phyloP scores from a whole-genome alignment of 2,888 invertebrate genomes.

The Ethmia dodecea region DNA sequence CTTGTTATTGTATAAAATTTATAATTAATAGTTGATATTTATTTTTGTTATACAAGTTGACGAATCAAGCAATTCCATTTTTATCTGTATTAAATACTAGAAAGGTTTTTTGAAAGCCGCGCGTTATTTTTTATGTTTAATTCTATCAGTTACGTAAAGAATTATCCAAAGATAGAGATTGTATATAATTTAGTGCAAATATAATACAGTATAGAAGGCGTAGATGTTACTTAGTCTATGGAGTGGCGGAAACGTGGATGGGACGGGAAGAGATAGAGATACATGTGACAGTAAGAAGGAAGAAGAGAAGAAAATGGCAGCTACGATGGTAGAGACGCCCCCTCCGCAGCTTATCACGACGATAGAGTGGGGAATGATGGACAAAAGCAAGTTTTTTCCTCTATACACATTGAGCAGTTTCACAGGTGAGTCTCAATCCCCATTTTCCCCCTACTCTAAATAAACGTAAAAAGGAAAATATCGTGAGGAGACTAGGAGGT shows the following conservation, averaged over 20 bases:
- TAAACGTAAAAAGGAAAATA: too few species aligned
- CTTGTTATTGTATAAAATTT: not conserved
- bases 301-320: slow-evolving; percentile 39
- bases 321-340: slow-evolving; percentile 76
- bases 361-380: slow-evolving; percentile 99
- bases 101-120: slow-evolving; percentile 22
- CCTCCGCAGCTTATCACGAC: slow-evolving; percentile 83
- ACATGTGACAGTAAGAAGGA: slow-evolving; percentile 15
- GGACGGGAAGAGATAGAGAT: slow-evolving; percentile 20
- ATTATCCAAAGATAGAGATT: slow-evolving; percentile 8
- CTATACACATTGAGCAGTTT: slow-evolving; percentile 94
- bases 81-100: slow-evolving; percentile 33
- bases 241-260: slow-evolving; percentile 22
- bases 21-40: slow-evolving; percentile 5
- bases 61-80: slow-evolving; percentile 28
- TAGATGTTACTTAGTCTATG: slow-evolving; percentile 47
- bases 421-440: slow-evolving; percentile 81
- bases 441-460: too few species aligned
- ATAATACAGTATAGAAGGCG: slow-evolving; percentile 1
- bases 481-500: too few species aligned
- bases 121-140: slow-evolving; percentile 13
- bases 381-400: slow-evolving; percentile 95
- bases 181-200: slow-evolving; percentile 6
- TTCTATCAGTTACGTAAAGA: slow-evolving; percentile 23
- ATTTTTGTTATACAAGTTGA: slow-evolving; percentile 11